phyloP scores from a whole-genome alignment of 2,888 invertebrate species.

The Theristus sp. region DNA sequence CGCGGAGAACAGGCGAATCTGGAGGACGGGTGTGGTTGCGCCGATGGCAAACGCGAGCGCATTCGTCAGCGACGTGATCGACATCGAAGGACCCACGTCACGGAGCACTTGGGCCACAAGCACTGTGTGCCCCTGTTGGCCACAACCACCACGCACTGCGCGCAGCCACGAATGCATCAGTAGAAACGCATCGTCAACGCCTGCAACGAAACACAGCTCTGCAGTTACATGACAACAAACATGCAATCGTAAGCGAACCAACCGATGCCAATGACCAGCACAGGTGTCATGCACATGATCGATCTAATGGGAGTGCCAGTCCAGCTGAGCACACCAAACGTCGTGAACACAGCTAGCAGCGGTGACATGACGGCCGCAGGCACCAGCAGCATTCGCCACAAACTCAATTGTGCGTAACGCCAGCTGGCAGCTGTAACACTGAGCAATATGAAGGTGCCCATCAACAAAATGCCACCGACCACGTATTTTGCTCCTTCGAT shows the following conservation, averaged over 20 bases:
- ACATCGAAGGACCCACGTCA: slow-evolving; percentile 18
- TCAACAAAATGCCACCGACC: neutral
- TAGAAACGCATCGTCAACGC: slow-evolving; percentile 27
- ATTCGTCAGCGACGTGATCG: slow-evolving; percentile 25
- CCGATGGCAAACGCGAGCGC: slow-evolving; percentile 24
- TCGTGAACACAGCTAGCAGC: slow-evolving; percentile 17
- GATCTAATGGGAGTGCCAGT: slow-evolving; percentile 8
- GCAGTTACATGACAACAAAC: no score
- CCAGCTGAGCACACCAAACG: slow-evolving; percentile 13
- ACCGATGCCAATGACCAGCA: slow-evolving; percentile 22
- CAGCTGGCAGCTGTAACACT: slow-evolving; percentile 6
- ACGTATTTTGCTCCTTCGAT: no score
- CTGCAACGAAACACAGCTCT: slow-evolving; percentile 6
- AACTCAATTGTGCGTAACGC: no score
- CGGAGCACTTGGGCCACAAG: neutral
- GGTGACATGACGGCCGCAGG: no score
- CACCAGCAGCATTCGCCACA: no score
- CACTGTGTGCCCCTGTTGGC: neutral
- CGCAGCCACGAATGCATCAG: slow-evolving; percentile 22
- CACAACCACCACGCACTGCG: neutral
- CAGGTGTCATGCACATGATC: slow-evolving; percentile 25
- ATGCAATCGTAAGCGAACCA: neutral
- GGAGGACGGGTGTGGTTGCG: neutral
- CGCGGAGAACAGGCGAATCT: neutral
- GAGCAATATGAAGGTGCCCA: neutral